Conservation (phyloP, 2,113 vertebrate genomes). For the Cottus gobio region DNA sequence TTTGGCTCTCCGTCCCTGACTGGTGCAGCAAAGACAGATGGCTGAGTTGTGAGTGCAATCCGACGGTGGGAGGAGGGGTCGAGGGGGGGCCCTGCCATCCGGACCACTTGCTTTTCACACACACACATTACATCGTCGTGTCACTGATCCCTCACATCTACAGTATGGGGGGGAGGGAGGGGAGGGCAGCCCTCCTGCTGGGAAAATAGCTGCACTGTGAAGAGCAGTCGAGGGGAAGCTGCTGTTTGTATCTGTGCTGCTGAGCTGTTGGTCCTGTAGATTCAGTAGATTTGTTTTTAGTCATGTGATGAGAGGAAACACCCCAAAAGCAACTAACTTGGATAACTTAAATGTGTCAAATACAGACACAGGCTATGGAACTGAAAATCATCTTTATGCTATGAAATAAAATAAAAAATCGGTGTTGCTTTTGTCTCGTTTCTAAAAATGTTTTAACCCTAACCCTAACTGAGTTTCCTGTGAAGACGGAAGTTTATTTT, state of each 20-base stretch:
- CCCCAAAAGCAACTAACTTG: no score
- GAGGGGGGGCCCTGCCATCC: background rate
- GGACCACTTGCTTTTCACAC: conserved; percentile 3
- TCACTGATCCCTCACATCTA: conserved; percentile 13
- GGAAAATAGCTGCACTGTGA: background rate
- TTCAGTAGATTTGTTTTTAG: background rate
- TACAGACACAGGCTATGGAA: no score
- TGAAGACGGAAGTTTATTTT: no score
- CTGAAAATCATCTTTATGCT: no score
- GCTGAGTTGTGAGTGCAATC: conserved; percentile 49
- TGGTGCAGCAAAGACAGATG: conserved; percentile 63
- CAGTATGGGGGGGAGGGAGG: background rate
- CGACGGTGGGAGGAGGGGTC: background rate
- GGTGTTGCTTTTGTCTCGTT: no score
- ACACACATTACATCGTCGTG: background rate
- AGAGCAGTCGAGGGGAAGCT: conserved; percentile 6
- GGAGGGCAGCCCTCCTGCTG: conserved; percentile 2
- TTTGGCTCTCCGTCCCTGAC: conserved; percentile 39
- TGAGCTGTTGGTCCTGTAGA: background rate
- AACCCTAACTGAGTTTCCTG: no score
- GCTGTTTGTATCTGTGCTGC: background rate
- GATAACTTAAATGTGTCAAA: no score
- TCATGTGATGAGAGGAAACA: background rate
- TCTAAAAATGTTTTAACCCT: no score
- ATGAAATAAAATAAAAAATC: no score